These are phyloP conservation scores for Merops nubicus DNA, from an alignment of 2,113 vertebrate genomes.

Conservation along the genomic window DNA sequence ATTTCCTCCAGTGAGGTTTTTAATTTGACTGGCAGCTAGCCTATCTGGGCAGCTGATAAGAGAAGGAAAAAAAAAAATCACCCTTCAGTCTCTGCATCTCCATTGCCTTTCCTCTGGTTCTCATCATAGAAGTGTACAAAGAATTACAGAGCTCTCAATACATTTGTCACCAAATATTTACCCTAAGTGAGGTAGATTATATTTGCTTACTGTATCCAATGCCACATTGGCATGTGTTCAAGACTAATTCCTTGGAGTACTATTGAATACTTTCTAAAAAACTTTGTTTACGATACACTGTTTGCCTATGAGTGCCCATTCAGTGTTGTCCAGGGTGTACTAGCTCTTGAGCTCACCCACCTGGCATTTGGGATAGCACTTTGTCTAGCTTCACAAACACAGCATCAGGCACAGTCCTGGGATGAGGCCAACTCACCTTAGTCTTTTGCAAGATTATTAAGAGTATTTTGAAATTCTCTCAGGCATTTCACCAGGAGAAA, in stretches of 20 bases:
- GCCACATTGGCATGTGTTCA: slow-evolving; percentile 31
- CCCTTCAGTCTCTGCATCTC: neutral
- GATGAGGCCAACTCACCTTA: neutral
- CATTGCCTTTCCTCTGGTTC: slow-evolving; percentile 11
- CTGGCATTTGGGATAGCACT: neutral
- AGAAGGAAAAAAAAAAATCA: slow-evolving; percentile 1
- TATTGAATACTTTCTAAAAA: slow-evolving; percentile 5
- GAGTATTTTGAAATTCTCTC: neutral
- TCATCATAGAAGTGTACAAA: neutral
- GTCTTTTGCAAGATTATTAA: neutral
- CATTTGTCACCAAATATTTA: slow-evolving; percentile 49
- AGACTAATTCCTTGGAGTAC: slow-evolving; percentile 30
- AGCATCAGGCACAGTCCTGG: neutral
- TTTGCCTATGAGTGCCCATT: neutral
- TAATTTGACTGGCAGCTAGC: slow-evolving; percentile 52
- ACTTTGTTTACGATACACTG: slow-evolving; percentile 16
- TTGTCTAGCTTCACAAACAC: neutral
- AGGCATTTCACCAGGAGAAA: neutral
- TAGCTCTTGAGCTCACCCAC: neutral
- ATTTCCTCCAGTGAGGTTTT: slow-evolving; percentile 41
- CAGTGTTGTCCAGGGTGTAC: neutral
- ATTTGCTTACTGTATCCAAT: slow-evolving; percentile 42
- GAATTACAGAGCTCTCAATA: slow-evolving; percentile 32
- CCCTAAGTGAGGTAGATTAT: slow-evolving; percentile 34
- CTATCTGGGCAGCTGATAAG: slow-evolving; percentile 57